phyloP scores from a whole-genome alignment of 2,113 vertebrate genomes.

The Tetrao urogallus region DNA sequence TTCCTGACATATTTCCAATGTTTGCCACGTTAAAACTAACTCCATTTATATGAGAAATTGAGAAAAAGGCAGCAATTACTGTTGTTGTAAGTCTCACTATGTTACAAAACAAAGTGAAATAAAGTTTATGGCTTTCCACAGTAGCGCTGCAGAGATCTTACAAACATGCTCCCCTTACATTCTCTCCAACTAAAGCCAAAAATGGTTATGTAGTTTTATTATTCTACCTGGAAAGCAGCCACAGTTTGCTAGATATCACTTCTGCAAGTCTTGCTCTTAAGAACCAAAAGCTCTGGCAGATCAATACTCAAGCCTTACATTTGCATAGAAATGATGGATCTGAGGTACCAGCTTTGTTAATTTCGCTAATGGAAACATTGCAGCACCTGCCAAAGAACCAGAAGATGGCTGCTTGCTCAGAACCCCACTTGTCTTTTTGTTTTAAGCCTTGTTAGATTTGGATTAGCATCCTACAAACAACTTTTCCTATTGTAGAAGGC shows the following conservation, averaged over 20 bases:
- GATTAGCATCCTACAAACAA: background rate
- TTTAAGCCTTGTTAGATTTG: background rate
- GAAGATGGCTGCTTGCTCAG: background rate
- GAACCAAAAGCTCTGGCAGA: background rate
- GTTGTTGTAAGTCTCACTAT: background rate
- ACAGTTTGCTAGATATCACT: background rate
- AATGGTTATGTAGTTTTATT: background rate
- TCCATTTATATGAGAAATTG: background rate
- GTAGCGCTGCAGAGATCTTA: background rate
- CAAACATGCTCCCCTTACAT: background rate
- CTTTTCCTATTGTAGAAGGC: background rate
- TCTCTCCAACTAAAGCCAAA: background rate
- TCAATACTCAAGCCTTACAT: background rate
- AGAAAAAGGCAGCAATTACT: background rate
- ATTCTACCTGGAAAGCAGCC: conserved; percentile 21
- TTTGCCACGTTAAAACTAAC: conserved; percentile 29
- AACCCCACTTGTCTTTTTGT: fast-evolving
- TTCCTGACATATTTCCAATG: background rate
- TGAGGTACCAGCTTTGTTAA: background rate
- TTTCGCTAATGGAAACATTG: background rate
- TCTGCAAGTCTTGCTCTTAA: background rate
- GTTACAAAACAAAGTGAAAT: background rate
- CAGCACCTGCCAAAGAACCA: conserved; percentile 9
- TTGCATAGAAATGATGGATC: background rate
- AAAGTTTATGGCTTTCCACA: background rate